Percentiles rank a stretch among this genome's conserved stretches.
Evolutionary conservation across 2,113 vertebrate species (phyloP).

Genomic region (Nyctibius bracteatus): DNA sequence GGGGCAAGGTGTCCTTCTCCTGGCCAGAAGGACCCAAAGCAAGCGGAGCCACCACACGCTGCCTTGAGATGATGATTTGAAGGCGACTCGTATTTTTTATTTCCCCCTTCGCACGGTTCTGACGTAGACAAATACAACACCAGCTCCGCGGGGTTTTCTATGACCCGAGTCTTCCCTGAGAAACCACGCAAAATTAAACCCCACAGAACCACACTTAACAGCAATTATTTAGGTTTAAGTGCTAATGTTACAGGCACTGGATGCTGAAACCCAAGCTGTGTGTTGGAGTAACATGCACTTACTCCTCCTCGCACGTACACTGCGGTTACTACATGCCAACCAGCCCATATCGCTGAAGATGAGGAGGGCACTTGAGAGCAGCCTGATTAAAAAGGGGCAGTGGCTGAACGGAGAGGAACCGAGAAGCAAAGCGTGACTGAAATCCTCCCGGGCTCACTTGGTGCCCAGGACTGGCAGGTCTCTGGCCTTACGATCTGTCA

Average conservation of each 20-base stretch:
- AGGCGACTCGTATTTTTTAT: accelerated
- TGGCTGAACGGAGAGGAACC: accelerated
- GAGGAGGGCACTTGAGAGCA: accelerated
- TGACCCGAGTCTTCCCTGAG: accelerated
- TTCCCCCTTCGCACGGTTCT: accelerated
- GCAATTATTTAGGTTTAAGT: neutral
- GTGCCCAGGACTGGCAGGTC: neutral
- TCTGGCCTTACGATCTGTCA: accelerated
- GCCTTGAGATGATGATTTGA: neutral
- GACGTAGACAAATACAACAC: neutral
- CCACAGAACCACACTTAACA: accelerated
- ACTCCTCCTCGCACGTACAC: neutral
- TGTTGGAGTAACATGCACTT: accelerated
- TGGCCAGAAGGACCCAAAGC: neutral
- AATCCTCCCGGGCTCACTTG: neutral
- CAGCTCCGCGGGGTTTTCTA: neutral
- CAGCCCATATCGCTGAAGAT: accelerated
- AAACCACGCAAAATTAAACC: neutral
- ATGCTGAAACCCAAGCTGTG: accelerated
- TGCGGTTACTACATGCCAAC: accelerated
- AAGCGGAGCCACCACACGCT: neutral
- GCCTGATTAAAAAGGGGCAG: neutral
- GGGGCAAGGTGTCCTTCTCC: neutral
- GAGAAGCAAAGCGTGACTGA: accelerated
- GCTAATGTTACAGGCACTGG: accelerated